Conservation (phyloP, 2,113 vertebrate genomes). For the Charadrius vociferus region DNA sequence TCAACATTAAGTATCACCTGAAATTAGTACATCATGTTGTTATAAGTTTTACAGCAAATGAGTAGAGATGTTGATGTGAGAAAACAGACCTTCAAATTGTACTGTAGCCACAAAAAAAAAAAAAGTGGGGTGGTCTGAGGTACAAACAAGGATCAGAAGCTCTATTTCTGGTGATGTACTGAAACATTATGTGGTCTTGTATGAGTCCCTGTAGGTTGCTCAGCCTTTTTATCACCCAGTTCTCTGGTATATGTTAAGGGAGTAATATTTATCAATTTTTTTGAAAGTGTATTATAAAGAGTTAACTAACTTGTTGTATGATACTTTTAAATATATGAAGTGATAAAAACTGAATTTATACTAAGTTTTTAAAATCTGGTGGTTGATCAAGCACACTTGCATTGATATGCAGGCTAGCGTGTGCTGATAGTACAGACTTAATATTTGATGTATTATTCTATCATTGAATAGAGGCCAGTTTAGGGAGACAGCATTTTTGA, state of each 20-base stretch:
- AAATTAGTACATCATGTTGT: not conserved
- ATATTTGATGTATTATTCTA: not conserved
- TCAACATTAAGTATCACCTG: not conserved
- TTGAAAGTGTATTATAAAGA: not conserved
- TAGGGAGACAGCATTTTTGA: not conserved
- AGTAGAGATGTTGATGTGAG: not conserved
- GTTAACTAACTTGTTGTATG: not conserved
- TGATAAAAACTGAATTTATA: not conserved
- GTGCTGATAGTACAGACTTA: not conserved
- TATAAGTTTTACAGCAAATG: not conserved
- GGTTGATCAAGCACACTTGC: not conserved
- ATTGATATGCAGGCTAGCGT: not conserved
- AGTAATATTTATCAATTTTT: not conserved
- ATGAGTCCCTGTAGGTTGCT: not conserved
- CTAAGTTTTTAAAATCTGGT: not conserved
- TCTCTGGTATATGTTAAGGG: not conserved
- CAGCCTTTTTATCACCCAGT: not conserved
- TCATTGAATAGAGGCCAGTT: not conserved
- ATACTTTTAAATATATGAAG: not conserved
- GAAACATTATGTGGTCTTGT: not conserved
- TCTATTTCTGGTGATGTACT: not conserved
- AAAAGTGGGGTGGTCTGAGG: not conserved
- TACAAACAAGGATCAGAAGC: not conserved
- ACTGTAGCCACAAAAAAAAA: not conserved
- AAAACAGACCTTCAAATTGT: not conserved